Conservation (phyloP, 2,113 vertebrate species). For the Tenrec ecaudatus region DNA sequence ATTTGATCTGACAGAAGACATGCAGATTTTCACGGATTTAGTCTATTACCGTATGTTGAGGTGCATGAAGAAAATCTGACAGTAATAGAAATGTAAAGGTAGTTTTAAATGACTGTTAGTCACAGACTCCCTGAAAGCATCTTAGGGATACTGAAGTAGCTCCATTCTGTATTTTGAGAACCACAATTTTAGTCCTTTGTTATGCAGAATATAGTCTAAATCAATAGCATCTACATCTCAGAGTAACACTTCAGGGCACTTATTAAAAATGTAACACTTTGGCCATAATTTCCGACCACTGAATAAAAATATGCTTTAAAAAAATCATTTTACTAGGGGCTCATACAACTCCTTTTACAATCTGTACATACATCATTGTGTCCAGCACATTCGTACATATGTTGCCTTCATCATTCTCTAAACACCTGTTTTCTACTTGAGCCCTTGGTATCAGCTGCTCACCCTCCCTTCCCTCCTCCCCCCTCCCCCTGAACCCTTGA, state of each 20-base stretch:
- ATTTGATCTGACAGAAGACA: neutral
- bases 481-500: no score
- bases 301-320: constrained; percentile 7
- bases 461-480: no score
- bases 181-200: constrained; percentile 18
- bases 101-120: neutral
- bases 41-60: neutral
- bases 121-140: neutral
- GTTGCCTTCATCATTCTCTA: no score
- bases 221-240: no score
- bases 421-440: no score
- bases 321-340: no score
- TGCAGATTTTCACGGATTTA: neutral
- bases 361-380: no score
- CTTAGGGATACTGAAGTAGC: neutral
- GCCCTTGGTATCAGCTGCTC: no score
- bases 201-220: neutral
- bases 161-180: neutral
- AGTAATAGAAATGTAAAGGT: neutral
- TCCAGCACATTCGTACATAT: no score
- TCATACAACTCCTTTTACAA: no score
- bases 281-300: neutral
- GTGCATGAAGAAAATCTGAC: constrained; percentile 18
- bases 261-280: no score
- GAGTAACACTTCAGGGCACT: no score